Evolutionary conservation across 2,797 vertebrate genomes (phyloP), one percentile per base, ranked within the genome.

Genomic region (Esox masquinongy): DNA sequence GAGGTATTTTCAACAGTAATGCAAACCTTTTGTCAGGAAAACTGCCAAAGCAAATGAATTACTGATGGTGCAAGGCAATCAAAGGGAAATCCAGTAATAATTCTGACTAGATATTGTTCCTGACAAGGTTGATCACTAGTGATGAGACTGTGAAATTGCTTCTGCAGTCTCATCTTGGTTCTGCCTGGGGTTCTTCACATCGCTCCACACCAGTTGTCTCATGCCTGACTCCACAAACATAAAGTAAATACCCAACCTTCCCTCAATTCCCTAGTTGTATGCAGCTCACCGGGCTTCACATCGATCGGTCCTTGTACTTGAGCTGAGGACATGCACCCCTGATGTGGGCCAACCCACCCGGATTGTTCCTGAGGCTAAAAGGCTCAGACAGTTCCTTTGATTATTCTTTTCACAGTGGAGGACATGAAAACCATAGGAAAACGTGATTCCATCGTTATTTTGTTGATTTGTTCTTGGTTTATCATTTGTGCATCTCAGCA

Each of bases 271-370:
- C 83, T 31, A 81, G 77, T 85, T 88, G 84, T 89, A 86, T 84
- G 84, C 81, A 77, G 85, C 82, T 83, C 81, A 78, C 82, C 78
- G 76, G 81, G 79, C 71, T 77, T 73, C 77, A 90, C 84, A 92
- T 89, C 85, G 88, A 92, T 89, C 88, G 77, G 74, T 76, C 80
- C 79, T 87, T 31, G 74, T 84, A 79, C 82, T 74, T 79, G 82
- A 83, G 86, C 81, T 74, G 79, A 82, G 70, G 81, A 85, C 29
- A 31, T 31, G 29, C 29, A 81, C 83, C 79, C 82, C 85, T 84
- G 74, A 82, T 79, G 81, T 85, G 79, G 85, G 79, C 85, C 85
- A 76, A 84, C 80, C 75, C 74, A 86, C 84, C 81, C 81, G 80
- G 12, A 49, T 73, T 84, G 77, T 87, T 84, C 76, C 81, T 82